Evolutionary conservation across 1,140 invertebrate species (phyloP), one percentile per base, ranked within the genome.

Genomic region (Drosophila bocki): DNA sequence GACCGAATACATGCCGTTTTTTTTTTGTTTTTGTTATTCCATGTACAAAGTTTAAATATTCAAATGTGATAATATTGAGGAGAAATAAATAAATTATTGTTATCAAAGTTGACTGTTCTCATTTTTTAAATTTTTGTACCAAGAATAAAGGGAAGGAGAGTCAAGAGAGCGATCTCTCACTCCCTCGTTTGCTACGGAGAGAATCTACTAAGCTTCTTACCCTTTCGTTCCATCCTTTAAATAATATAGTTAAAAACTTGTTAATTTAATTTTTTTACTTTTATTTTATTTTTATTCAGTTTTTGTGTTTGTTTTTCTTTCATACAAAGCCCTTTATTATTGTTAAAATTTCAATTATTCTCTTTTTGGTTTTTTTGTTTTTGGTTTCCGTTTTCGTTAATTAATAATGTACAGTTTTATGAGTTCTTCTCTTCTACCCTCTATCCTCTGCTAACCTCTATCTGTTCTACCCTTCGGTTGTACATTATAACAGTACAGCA

Each of bases 261-360:
- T 0, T 7, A 4, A 12, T 11, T 33, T 17, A 35, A 12, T 69
- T 59, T 65, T 65, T 70, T 60, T 26, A 51, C 48, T 85, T 83
- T 80, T 71, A 60, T 65, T 72, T 79, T 50, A 57, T 72, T 79
- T 64, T 64, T 72, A 72, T 71, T 72, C 67, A 42, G 53, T 72
- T 71, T 71, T 56, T 22, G 19, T 33, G 50, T 56, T 72, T 39
- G 69, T 78, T 79, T 72, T 72, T 78, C 56, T 74, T 88, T 88
- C 78, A 88, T 88, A 90, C 84, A 87, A 88, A 87, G 84, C 80
- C 81, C 84, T 90, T 88, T 88, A 88, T 88, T 88, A 90, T 88
- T 78, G 65, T 87, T 88, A 88, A 88, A 88, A 88, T 88, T 88
- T 80, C 68, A 78, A 78, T 78, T 78, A 56, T 58, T 78, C 45